Conservation (phyloP, 2,797 vertebrate species). For the Oreortyx pictus region DNA sequence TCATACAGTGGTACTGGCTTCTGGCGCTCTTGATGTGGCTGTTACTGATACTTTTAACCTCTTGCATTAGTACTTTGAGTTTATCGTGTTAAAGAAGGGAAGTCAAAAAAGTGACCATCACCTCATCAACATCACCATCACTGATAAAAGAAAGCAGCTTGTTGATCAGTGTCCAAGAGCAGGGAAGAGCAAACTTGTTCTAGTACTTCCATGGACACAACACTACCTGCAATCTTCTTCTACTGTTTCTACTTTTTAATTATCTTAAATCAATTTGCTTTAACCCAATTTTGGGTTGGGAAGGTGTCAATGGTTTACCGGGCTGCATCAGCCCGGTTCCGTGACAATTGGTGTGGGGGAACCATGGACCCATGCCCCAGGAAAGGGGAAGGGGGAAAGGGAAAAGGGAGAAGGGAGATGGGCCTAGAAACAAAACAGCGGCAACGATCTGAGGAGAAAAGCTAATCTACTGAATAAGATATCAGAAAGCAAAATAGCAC, state of each 20-base stretch:
- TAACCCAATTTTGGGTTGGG: background rate
- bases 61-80: background rate
- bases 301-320: too few species aligned
- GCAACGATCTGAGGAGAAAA: too few species aligned
- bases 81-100: background rate
- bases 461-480: too few species aligned
- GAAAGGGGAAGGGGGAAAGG: too few species aligned
- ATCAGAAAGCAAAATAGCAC: too few species aligned
- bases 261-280: background rate
- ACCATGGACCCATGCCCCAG: too few species aligned
- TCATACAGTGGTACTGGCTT: background rate
- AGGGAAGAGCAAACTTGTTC: background rate
- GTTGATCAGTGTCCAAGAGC: background rate
- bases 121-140: background rate
- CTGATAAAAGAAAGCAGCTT: background rate
- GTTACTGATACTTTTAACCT: conserved; percentile 14
- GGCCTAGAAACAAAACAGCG: too few species aligned
- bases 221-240: background rate
- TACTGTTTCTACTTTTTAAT: background rate
- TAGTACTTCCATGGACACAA: background rate
- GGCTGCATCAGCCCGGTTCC: too few species aligned
- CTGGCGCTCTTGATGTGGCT: background rate
- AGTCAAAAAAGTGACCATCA: background rate
- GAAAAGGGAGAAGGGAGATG: too few species aligned
- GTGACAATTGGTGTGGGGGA: too few species aligned